These are phyloP conservation scores for Panopea generosa DNA, from an alignment of 2,888 invertebrate species.

Conservation along the genomic window DNA sequence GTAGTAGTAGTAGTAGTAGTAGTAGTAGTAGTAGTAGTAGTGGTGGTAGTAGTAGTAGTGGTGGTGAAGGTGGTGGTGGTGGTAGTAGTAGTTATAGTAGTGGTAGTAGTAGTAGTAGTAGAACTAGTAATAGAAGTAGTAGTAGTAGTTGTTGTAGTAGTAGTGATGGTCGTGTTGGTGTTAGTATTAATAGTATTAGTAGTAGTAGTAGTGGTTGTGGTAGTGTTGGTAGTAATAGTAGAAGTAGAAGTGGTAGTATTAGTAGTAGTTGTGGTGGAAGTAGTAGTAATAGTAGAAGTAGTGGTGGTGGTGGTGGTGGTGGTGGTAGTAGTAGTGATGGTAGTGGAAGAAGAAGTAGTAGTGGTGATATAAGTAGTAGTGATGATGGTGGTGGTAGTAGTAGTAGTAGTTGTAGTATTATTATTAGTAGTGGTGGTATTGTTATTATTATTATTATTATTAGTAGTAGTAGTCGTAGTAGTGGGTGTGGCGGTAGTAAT, in stretches of 20 bases:
- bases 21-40: slow-evolving; percentile 39
- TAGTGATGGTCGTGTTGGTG: too few relatives aligned
- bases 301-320: slow-evolving; percentile 12
- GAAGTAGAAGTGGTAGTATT: too few relatives aligned
- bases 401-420: too few relatives aligned
- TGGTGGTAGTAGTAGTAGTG: slow-evolving; percentile 83
- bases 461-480: too few relatives aligned
- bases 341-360: slow-evolving; percentile 58
- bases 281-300: slow-evolving; percentile 21
- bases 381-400: too few relatives aligned
- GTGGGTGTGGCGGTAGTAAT: slow-evolving; percentile 64
- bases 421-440: too few relatives aligned
- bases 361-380: too few relatives aligned
- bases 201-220: too few relatives aligned
- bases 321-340: slow-evolving; percentile 88
- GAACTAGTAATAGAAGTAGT: slow-evolving; percentile 14
- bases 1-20: slow-evolving; percentile 33
- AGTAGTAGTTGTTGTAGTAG: slow-evolving; percentile 31
- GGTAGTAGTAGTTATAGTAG: neutral
- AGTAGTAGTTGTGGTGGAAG: too few relatives aligned
- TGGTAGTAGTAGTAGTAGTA: neutral
- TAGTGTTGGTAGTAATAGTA: too few relatives aligned
- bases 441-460: too few relatives aligned
- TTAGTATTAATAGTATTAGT: too few relatives aligned
- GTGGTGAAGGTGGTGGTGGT: slow-evolving; percentile 68